Conservation (phyloP, 2,113 vertebrate species). For the Lepisosteus osseus region DNA sequence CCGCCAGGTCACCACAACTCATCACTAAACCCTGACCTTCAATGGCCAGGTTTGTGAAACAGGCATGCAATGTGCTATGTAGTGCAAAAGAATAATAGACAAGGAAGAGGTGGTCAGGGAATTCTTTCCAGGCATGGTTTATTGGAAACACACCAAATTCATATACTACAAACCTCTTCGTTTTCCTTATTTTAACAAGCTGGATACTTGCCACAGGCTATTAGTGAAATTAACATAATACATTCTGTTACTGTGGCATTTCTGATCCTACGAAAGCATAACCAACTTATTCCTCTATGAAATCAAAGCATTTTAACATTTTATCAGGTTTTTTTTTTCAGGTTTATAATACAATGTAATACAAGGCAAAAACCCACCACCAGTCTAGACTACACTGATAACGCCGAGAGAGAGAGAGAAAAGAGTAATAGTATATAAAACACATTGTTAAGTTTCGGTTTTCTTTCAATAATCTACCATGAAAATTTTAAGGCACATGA, state of each 20-base stretch:
- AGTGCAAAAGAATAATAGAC: constrained; percentile 7
- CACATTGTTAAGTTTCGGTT: constrained; percentile 63
- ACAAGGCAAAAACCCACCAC: constrained; percentile 80
- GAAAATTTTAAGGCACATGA: constrained; percentile 97
- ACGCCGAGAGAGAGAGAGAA: constrained; percentile 39
- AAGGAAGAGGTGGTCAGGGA: not conserved
- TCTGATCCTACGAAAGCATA: constrained; percentile 75
- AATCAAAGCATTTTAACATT: constrained; percentile 65
- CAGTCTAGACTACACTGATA: constrained; percentile 75
- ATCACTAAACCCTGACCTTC: too few species aligned
- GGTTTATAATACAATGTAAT: constrained; percentile 87
- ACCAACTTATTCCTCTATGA: constrained; percentile 66
- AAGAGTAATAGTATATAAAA: constrained; percentile 74
- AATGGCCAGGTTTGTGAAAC: too few species aligned
- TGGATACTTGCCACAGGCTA: constrained; percentile 78
- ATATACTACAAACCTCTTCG: constrained; percentile 90
- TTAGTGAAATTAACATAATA: constrained; percentile 90
- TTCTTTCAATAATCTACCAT: constrained; percentile 70
- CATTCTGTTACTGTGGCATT: constrained; percentile 85
- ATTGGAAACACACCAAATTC: constrained; percentile 96
- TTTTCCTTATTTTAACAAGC: constrained; percentile 77
- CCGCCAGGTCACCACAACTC: too few species aligned
- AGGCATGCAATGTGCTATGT: too few species aligned
- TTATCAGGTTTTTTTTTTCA: constrained; percentile 56
- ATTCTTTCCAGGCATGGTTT: constrained; percentile 87